Evolutionary conservation across 2,797 vertebrate genomes (phyloP).

Genomic region (Orientallactaga sibirica): DNA sequence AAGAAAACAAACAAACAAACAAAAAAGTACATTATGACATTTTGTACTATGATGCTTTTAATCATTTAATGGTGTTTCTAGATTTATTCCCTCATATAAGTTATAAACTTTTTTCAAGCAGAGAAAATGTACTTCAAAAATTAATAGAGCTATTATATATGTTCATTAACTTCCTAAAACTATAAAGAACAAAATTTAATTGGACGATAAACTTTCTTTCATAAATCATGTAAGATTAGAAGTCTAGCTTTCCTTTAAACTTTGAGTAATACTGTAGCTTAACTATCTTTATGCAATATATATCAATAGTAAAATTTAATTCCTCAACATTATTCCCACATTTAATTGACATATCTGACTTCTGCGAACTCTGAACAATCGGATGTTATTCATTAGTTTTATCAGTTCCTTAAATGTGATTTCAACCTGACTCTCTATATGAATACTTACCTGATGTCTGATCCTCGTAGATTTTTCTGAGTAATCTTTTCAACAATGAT

Average conservation of each 20-base stretch:
- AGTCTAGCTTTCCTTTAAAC: conserved; percentile 48
- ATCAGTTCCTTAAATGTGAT: conserved; percentile 24
- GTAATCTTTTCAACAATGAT: conserved; percentile 47
- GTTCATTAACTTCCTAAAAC: conserved; percentile 72
- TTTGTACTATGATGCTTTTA: conserved; percentile 69
- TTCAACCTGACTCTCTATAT: conserved; percentile 26
- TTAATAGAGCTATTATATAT: conserved; percentile 62
- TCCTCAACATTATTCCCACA: not conserved
- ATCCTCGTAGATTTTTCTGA: not conserved
- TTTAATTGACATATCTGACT: conserved; percentile 25
- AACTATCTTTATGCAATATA: not conserved
- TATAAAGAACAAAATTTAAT: conserved; percentile 54
- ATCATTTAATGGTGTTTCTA: conserved; percentile 64
- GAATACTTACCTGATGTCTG: not conserved
- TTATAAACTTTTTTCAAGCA: conserved; percentile 71
- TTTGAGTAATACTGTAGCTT: conserved; percentile 40
- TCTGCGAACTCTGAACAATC: conserved; percentile 34
- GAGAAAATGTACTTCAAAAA: conserved; percentile 72
- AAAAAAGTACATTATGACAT: conserved; percentile 57
- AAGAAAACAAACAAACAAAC: no score
- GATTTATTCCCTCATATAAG: conserved; percentile 63
- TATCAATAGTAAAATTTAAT: conserved; percentile 37
- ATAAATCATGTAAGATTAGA: conserved; percentile 63
- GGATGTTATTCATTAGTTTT: conserved; percentile 31
- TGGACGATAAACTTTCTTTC: conserved; percentile 67